Evolutionary conservation across 2,797 vertebrate genomes (phyloP), one percentile per base, ranked within the genome.

Genomic region (Cyprinodon diabolis): DNA sequence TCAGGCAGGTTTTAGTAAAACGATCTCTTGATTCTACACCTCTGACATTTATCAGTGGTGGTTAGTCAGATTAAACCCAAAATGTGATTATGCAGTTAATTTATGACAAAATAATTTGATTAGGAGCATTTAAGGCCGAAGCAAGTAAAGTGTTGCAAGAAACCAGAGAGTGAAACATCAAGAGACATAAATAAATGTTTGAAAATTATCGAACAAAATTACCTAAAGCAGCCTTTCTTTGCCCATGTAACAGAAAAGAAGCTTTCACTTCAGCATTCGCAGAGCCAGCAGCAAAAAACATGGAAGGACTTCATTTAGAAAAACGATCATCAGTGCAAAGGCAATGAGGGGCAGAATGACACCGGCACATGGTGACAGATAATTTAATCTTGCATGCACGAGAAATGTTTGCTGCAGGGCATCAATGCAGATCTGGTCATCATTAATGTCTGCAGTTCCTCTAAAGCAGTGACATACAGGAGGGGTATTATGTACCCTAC

Each of bases 381-480:
- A 30, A 68, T 52, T 17, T 56, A 77, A 75, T 52, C 62, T 55
- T 68, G 45, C 40, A 57, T 37, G 21, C 30, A 2, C 43, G 72
- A 66, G 45, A 47, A 77, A 69, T 51, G 25, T 72, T 78, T 67
- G 57, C 68, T 74, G 35, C 57, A 52, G 69, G 74, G 65, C 40
- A 17, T 40, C 45, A 15, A 15, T 25, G 52, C 45, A 3, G 19
- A 71, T 62, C 48, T 12, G 12, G 25, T 66, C 1, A 48, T 45
- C 51, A 58, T 40, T 69, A n/a, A 15, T 68, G 68, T 72, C 71
- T 63, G 49, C 62, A 75, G 66, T 17, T 52, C 68, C 62, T 47
- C 49, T 43, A 21, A 23, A 63, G 60, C 37, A 43, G 35, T 11
- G 58, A 40, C 58, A 40, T 40, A 37, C 58, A 62, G 35, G 37